phyloP scores from a whole-genome alignment of 2,797 vertebrate genomes.

The Malacoraja senta region DNA sequence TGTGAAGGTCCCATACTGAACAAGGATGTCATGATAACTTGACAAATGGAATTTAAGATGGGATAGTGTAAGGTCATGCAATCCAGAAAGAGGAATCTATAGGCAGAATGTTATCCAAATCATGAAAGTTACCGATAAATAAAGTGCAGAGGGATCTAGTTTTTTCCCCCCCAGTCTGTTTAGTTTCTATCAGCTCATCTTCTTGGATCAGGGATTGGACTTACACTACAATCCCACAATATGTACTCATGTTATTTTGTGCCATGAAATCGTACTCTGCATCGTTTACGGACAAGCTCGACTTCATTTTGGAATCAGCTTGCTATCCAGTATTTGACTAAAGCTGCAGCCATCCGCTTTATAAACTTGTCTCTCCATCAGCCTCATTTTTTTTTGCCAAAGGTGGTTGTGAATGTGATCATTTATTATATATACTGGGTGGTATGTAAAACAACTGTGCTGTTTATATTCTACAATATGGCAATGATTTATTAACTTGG shows the following conservation, averaged over 20 bases:
- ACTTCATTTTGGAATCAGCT: background rate
- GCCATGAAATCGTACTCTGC: background rate
- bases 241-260: background rate
- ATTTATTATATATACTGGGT: background rate
- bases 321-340: background rate
- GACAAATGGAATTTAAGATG: no score
- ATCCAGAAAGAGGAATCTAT: no score
- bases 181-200: no score
- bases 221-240: background rate
- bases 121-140: no score
- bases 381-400: background rate
- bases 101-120: no score
- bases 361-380: background rate
- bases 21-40: no score
- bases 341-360: background rate
- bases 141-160: no score
- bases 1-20: no score
- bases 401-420: slow-evolving; percentile 1
- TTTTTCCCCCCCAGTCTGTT: no score
- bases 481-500: slow-evolving; percentile 31
- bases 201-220: no score
- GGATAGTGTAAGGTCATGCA: no score
- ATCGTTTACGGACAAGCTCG: background rate
- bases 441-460: background rate
- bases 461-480: background rate